Percentiles rank a stretch among this genome's conserved stretches.
These are phyloP conservation scores for Andrena chrysosceles DNA, from an alignment of 2,888 invertebrate species.

Conservation along the genomic window DNA sequence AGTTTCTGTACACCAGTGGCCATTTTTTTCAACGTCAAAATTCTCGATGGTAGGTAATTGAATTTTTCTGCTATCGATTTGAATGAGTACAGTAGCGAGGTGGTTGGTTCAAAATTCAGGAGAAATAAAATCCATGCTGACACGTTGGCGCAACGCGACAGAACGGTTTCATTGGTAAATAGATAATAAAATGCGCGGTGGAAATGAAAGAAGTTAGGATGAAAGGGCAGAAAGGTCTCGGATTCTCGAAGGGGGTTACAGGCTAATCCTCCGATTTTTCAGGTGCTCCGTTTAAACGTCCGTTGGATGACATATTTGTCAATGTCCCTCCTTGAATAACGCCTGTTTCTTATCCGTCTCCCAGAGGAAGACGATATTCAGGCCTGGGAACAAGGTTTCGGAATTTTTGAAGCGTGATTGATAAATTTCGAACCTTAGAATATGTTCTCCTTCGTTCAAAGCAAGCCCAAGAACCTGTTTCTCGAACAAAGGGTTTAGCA, in stretches of 20 bases:
- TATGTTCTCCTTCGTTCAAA: slow-evolving; percentile 33
- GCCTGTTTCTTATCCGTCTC: slow-evolving; percentile 40
- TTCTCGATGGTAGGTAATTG: too few species aligned
- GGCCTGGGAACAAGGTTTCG: slow-evolving; percentile 36
- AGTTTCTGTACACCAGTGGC: too few species aligned
- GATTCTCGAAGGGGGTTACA: slow-evolving; percentile 52
- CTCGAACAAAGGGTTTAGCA: slow-evolving; percentile 43
- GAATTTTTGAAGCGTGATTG: slow-evolving; percentile 40
- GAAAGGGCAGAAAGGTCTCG: slow-evolving; percentile 36
- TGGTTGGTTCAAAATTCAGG: too few species aligned
- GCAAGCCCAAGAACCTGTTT: slow-evolving; percentile 39
- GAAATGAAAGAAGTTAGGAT: slow-evolving; percentile 6
- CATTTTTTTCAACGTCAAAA: too few species aligned
- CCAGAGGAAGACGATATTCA: slow-evolving; percentile 30
- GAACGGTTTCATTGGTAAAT: too few species aligned
- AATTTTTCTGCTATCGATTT: too few species aligned
- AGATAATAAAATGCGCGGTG: slow-evolving; percentile 3
- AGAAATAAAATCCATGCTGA: too few species aligned
- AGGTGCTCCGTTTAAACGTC: slow-evolving; percentile 68
- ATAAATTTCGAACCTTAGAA: slow-evolving; percentile 57
- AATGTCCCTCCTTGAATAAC: slow-evolving; percentile 67
- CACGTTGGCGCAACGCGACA: too few species aligned
- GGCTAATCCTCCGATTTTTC: slow-evolving; percentile 80
- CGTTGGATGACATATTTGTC: slow-evolving; percentile 62
- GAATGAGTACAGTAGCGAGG: too few species aligned